Conservation (phyloP, 2,888 invertebrate genomes). For the Ashinkailepas kermadecensis region DNA sequence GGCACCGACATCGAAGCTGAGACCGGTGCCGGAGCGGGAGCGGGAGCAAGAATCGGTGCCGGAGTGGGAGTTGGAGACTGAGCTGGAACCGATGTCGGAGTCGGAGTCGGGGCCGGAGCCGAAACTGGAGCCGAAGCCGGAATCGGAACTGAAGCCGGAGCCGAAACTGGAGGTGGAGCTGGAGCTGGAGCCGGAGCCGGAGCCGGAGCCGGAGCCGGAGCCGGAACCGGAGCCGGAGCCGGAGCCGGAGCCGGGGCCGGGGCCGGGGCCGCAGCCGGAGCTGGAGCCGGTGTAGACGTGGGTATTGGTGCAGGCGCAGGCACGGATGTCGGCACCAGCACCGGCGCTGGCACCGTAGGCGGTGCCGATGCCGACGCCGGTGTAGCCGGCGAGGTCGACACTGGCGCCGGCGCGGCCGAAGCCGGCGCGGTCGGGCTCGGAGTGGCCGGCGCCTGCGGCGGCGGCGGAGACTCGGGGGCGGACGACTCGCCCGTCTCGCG, state of each 20-base stretch:
- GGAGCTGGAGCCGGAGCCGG: too few relatives aligned
- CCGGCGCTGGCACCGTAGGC: background rate
- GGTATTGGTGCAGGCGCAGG: too few relatives aligned
- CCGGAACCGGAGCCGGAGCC: background rate
- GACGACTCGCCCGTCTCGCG: conserved; percentile 29
- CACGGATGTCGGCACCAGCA: too few relatives aligned
- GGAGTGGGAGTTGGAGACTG: too few relatives aligned
- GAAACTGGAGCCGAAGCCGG: too few relatives aligned
- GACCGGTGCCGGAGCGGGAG: too few relatives aligned
- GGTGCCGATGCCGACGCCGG: conserved; percentile 44
- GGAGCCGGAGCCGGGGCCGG: conserved; percentile 37
- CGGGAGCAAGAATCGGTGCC: too few relatives aligned
- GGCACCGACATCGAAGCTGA: too few relatives aligned
- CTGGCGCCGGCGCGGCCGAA: conserved; percentile 57
- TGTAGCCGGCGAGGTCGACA: conserved; percentile 41
- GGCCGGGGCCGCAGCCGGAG: conserved; percentile 36
- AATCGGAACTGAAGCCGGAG: too few relatives aligned
- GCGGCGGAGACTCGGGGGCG: conserved; percentile 26
- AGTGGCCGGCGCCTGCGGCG: conserved; percentile 42
- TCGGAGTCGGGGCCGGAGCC: too few relatives aligned
- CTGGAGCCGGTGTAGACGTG: background rate
- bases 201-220: background rate
- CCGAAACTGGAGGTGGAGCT: too few relatives aligned
- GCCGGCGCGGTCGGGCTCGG: conserved; percentile 41
- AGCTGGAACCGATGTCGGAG: too few relatives aligned